Evolutionary conservation across 64 coral and sea anemone genomes (phyloP).

Genomic region (Pachyseris speciosa): DNA sequence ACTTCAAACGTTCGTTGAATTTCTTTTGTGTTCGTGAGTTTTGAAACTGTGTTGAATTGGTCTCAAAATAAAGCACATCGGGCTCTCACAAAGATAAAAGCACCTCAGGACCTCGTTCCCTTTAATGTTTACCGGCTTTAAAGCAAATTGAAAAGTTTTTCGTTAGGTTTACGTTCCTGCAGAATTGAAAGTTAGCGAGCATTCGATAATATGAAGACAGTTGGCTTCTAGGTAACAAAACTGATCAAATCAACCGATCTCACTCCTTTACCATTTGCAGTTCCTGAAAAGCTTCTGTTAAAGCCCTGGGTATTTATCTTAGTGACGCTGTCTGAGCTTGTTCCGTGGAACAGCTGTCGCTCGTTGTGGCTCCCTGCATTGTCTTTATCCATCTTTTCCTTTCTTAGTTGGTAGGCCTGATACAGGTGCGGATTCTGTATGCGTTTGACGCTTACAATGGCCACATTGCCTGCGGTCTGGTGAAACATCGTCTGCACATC

Average conservation of each 20-base stretch:
- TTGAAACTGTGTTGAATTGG: not conserved
- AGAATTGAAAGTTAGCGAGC: too few species aligned
- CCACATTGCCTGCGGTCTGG: not conserved
- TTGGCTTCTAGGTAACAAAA: not conserved
- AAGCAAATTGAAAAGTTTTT: too few species aligned
- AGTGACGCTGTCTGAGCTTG: not conserved
- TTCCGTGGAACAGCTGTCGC: conserved; percentile 48
- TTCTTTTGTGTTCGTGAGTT: too few species aligned
- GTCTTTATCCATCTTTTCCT: conserved; percentile 61
- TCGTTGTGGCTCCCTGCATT: conserved; percentile 52
- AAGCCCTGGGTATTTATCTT: conserved; percentile 37
- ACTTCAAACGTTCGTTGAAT: too few species aligned
- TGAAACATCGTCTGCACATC: not conserved
- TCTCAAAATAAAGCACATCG: not conserved
- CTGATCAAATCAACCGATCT: too few species aligned
- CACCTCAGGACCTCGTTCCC: too few species aligned
- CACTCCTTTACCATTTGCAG: not conserved
- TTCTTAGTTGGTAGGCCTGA: conserved; percentile 10
- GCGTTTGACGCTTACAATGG: conserved; percentile 12
- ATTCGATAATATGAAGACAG: not conserved
- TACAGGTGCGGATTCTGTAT: conserved; percentile 68
- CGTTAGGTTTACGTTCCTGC: too few species aligned
- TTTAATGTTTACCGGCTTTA: too few species aligned
- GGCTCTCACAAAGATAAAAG: too few species aligned
- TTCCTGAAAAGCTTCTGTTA: conserved; percentile 59